Percentiles rank a stretch among this genome's conserved stretches.
phyloP scores from a whole-genome alignment of 2,888 invertebrate species.

The Embidobia sp. region DNA sequence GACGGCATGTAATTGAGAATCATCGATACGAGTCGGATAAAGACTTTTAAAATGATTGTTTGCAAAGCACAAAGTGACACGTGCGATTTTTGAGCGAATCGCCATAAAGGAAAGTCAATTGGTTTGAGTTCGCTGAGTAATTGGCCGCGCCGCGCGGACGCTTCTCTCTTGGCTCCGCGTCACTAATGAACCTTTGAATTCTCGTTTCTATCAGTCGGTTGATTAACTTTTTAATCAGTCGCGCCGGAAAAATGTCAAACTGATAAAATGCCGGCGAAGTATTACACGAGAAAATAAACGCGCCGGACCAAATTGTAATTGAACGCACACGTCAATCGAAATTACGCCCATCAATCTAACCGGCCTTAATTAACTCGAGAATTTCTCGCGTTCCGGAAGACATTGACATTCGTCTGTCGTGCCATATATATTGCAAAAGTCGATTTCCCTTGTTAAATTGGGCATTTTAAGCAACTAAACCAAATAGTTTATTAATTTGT shows the following conservation, averaged over 20 bases:
- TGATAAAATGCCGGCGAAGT: conserved; percentile 49
- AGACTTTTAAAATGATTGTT: conserved; percentile 56
- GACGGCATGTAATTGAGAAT: conserved; percentile 56
- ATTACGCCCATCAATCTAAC: conserved; percentile 19
- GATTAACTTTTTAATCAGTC: conserved; percentile 71
- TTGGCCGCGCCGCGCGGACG: conserved; percentile 33
- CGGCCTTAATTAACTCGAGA: conserved; percentile 37
- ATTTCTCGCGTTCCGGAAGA: conserved; percentile 26
- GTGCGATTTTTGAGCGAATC: conserved; percentile 53
- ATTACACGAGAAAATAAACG: conserved; percentile 51
- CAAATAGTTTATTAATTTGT: too few species aligned
- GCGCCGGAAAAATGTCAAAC: conserved; percentile 58
- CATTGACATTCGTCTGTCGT: conserved; percentile 41
- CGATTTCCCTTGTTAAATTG: too few species aligned
- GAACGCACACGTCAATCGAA: conserved; percentile 23
- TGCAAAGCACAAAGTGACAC: conserved; percentile 53
- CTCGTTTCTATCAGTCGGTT: conserved; percentile 66
- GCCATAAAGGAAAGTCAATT: conserved; percentile 61
- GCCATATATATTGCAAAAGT: too few species aligned
- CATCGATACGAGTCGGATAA: conserved; percentile 53
- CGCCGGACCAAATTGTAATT: conserved; percentile 37
- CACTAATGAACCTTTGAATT: conserved; percentile 63
- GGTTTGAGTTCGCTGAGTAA: conserved; percentile 62
- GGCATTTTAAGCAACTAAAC: too few species aligned
- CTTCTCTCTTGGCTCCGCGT: neutral